Conservation (phyloP, 2,113 vertebrate species). For the Rafetus swinhoei region DNA sequence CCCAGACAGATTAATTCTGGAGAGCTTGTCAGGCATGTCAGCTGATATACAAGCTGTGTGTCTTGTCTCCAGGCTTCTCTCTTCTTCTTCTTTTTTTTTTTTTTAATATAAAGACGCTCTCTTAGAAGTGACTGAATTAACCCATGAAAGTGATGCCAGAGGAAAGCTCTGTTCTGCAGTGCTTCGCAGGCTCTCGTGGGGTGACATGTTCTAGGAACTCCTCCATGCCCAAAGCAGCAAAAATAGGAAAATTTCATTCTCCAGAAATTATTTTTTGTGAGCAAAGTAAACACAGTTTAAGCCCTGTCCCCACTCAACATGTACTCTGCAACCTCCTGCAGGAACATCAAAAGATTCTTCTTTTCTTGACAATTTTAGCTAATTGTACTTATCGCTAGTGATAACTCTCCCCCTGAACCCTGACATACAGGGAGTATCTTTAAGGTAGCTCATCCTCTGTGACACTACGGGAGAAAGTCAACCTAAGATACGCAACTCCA, state of each 20-base stretch:
- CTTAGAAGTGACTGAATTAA: not conserved
- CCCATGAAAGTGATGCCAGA: not conserved
- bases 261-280: not conserved
- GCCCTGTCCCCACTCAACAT: not conserved
- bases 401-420: not conserved
- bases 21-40: constrained; percentile 61
- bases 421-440: not conserved
- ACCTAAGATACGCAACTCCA: too few relatives aligned
- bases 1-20: constrained; percentile 61
- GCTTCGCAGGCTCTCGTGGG: not conserved
- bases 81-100: not conserved
- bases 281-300: not conserved
- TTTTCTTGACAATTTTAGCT: not conserved
- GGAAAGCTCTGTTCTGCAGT: not conserved
- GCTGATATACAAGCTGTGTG: constrained; percentile 33
- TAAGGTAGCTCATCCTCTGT: not conserved
- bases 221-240: not conserved
- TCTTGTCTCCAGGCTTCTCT: not conserved
- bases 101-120: not conserved
- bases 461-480: too few relatives aligned
- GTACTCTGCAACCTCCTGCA: not conserved
- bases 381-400: not conserved
- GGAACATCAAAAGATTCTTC: not conserved
- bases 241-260: not conserved
- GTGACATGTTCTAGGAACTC: not conserved